Conservation (phyloP, 2,888 invertebrate species). For the Drosophila falleni region DNA sequence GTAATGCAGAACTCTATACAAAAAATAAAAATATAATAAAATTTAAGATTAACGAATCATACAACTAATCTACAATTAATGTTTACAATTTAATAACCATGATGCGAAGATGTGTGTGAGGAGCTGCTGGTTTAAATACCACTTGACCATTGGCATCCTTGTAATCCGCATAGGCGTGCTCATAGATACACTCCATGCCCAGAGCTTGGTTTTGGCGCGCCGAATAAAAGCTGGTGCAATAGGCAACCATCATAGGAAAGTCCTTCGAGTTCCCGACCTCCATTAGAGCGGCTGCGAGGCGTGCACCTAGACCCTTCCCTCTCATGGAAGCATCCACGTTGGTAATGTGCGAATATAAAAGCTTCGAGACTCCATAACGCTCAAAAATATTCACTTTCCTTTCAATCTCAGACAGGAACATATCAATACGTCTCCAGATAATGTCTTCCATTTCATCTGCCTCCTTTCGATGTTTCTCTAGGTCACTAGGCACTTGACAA, state of each 20-base stretch:
- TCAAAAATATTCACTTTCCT: slow-evolving; percentile 62
- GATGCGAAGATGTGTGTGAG: slow-evolving; percentile 52
- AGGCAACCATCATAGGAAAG: slow-evolving; percentile 56
- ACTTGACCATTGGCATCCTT: slow-evolving; percentile 52
- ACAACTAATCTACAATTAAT: neutral
- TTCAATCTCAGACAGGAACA: slow-evolving; percentile 59
- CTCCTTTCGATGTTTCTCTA: slow-evolving; percentile 45
- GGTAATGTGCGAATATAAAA: slow-evolving; percentile 70
- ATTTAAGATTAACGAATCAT: neutral
- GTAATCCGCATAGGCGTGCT: slow-evolving; percentile 63
- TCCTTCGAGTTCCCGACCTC: slow-evolving; percentile 63
- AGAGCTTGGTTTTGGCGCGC: slow-evolving; percentile 67
- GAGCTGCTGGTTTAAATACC: slow-evolving; percentile 62
- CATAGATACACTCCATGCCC: slow-evolving; percentile 66
- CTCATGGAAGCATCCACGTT: slow-evolving; percentile 61
- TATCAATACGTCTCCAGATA: slow-evolving; percentile 52
- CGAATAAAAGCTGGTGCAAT: slow-evolving; percentile 75
- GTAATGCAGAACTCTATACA: too few relatives aligned
- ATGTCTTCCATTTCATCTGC: slow-evolving; percentile 37
- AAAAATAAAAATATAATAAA: too few relatives aligned
- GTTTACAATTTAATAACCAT: slow-evolving; percentile 41
- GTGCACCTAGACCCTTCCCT: slow-evolving; percentile 68
- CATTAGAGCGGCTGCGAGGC: slow-evolving; percentile 62
- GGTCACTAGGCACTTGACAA: slow-evolving; percentile 23
- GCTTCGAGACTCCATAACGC: slow-evolving; percentile 56